Conservation (phyloP, 2,888 invertebrate genomes). For the Agrochola litura region DNA sequence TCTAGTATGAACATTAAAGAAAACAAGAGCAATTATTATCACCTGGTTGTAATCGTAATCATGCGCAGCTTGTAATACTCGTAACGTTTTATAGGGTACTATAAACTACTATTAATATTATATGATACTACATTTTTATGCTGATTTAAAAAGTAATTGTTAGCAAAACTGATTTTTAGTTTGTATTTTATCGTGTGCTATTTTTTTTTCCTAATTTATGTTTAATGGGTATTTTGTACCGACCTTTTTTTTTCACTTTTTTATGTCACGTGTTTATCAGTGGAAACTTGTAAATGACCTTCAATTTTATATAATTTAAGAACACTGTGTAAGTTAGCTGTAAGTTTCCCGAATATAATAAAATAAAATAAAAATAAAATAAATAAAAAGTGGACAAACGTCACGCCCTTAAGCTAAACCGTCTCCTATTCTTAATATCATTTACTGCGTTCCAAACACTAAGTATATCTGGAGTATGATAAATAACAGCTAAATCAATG, state of each 20-base stretch:
- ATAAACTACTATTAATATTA: background rate
- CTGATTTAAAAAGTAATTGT: too few relatives aligned
- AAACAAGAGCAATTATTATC: slow-evolving; percentile 11
- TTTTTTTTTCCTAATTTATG: too few relatives aligned
- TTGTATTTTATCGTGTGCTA: too few relatives aligned
- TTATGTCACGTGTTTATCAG: too few relatives aligned
- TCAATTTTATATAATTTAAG: too few relatives aligned
- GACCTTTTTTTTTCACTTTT: too few relatives aligned
- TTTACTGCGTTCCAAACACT: background rate
- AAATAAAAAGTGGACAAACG: background rate
- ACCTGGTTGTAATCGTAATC: background rate
- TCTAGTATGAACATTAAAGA: background rate
- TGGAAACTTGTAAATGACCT: too few relatives aligned
- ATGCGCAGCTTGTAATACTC: background rate
- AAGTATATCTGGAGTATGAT: background rate
- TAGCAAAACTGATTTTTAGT: too few relatives aligned
- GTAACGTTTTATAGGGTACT: background rate
- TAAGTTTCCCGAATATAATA: too few relatives aligned
- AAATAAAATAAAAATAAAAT: too few relatives aligned
- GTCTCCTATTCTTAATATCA: background rate
- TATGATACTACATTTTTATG: background rate
- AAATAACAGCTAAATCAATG: background rate
- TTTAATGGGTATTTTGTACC: too few relatives aligned
- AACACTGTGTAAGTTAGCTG: too few relatives aligned
- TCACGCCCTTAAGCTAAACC: background rate